Conservation (phyloP, 2,888 invertebrate species). For the Drosophila neotestacea region DNA sequence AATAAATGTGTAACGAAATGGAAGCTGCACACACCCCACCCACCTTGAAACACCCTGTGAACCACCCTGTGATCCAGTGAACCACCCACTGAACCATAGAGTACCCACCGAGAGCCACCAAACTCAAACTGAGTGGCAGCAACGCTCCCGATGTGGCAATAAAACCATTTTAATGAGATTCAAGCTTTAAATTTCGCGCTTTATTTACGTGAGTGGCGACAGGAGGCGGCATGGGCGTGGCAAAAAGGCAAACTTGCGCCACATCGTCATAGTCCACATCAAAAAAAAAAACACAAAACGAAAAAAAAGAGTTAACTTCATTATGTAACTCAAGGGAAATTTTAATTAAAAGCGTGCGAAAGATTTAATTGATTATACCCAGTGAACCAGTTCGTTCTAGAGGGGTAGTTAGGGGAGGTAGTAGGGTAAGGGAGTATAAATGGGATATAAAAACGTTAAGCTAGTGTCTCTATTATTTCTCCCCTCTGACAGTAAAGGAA, state of each 20-base stretch:
- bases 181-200: conserved; percentile 78
- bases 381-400: conserved; percentile 8
- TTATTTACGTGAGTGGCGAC: conserved; percentile 69
- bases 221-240: conserved; percentile 35
- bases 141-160: conserved; percentile 54
- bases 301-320: conserved; percentile 67
- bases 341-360: conserved; percentile 77
- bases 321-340: conserved; percentile 66
- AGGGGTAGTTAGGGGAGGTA: not conserved
- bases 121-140: conserved; percentile 8
- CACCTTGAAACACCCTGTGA: not conserved
- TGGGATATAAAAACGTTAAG: not conserved
- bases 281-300: conserved; percentile 18
- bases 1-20: conserved; percentile 77
- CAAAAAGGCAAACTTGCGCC: conserved; percentile 44
- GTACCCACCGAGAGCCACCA: conserved; percentile 5
- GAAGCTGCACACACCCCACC: conserved; percentile 50
- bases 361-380: conserved; percentile 76
- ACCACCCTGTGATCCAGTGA: not conserved
- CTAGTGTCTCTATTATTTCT: not conserved
- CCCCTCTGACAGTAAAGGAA: not conserved
- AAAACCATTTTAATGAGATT: conserved; percentile 79
- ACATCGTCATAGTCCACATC: conserved; percentile 32
- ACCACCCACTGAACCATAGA: conserved; percentile 1
- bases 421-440: not conserved